phyloP scores from a whole-genome alignment of 2,113 vertebrate genomes.

The Varanus salvator region DNA sequence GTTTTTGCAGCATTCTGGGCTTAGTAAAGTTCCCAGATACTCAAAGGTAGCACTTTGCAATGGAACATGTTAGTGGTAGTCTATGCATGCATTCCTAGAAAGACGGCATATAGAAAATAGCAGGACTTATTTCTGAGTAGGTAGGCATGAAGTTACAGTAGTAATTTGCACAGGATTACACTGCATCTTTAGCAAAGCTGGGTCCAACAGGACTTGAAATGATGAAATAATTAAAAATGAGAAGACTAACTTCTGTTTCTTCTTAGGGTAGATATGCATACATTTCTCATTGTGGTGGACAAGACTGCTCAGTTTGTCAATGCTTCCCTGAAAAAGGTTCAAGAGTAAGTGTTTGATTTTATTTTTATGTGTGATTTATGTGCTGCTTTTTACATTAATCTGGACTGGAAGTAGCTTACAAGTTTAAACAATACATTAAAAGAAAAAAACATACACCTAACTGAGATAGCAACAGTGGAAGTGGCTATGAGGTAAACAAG shows the following conservation, averaged over 20 bases:
- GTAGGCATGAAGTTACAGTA: no score
- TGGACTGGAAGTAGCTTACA: not conserved
- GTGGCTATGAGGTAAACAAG: not conserved
- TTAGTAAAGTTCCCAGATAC: no score
- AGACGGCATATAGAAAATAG: not conserved
- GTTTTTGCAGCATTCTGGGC: no score
- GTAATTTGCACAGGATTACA: not conserved
- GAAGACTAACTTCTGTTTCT: not conserved
- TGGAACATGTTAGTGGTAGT: not conserved
- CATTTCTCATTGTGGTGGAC: slow-evolving; percentile 76
- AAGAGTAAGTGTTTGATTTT: slow-evolving; percentile 74
- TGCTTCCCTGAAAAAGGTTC: slow-evolving; percentile 87
- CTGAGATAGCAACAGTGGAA: not conserved
- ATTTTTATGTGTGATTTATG: not conserved
- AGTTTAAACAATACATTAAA: not conserved
- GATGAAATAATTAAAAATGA: not conserved
- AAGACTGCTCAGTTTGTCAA: slow-evolving; percentile 81
- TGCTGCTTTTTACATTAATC: not conserved
- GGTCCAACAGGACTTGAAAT: not conserved
- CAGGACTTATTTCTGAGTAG: not conserved
- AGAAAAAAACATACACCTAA: not conserved
- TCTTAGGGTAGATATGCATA: slow-evolving; percentile 70
- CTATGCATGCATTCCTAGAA: not conserved
- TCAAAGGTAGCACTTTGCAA: not conserved
- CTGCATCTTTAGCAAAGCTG: not conserved